phyloP scores from a whole-genome alignment of 2,888 invertebrate species.

The Euclidia mi region DNA sequence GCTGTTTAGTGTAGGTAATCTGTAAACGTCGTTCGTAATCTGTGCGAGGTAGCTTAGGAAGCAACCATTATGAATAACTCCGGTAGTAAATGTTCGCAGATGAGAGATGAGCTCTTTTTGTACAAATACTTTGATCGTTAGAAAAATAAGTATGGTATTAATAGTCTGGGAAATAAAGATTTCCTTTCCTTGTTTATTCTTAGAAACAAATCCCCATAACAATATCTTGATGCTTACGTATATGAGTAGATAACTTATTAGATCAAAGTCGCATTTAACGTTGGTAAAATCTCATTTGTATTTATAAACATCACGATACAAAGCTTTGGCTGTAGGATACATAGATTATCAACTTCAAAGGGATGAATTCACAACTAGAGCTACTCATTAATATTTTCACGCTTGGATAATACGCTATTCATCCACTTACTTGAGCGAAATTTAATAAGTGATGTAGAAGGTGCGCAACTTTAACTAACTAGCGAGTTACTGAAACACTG shows the following conservation, averaged over 20 bases:
- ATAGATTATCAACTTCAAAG: slow-evolving; percentile 17
- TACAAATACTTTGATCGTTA: slow-evolving; percentile 9
- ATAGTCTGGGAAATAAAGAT: slow-evolving; percentile 3
- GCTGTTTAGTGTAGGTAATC: not conserved
- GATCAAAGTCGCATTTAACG: too few relatives aligned
- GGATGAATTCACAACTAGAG: slow-evolving; percentile 25
- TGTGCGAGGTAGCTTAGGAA: slow-evolving; percentile 1
- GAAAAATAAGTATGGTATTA: slow-evolving; percentile 1
- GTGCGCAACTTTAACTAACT: slow-evolving; percentile 45
- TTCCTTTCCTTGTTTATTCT: slow-evolving; percentile 1
- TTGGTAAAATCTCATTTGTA: too few relatives aligned
- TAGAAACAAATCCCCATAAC: too few relatives aligned
- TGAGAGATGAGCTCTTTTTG: slow-evolving; percentile 9
- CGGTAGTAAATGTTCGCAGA: slow-evolving; percentile 16
- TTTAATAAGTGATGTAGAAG: slow-evolving; percentile 55
- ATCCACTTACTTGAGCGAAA: slow-evolving; percentile 36
- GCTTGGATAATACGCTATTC: slow-evolving; percentile 27
- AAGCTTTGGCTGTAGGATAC: not conserved
- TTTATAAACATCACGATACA: too few relatives aligned
- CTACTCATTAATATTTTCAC: slow-evolving; percentile 25
- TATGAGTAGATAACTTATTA: too few relatives aligned
- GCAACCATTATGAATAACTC: slow-evolving; percentile 4
- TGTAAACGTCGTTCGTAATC: slow-evolving; percentile 2
- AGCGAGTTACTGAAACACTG: slow-evolving; percentile 3
- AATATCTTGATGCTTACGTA: too few relatives aligned